Base-by-base conservation (phyloP, 1,140 invertebrate species). In the Patella vulgata region DNA sequence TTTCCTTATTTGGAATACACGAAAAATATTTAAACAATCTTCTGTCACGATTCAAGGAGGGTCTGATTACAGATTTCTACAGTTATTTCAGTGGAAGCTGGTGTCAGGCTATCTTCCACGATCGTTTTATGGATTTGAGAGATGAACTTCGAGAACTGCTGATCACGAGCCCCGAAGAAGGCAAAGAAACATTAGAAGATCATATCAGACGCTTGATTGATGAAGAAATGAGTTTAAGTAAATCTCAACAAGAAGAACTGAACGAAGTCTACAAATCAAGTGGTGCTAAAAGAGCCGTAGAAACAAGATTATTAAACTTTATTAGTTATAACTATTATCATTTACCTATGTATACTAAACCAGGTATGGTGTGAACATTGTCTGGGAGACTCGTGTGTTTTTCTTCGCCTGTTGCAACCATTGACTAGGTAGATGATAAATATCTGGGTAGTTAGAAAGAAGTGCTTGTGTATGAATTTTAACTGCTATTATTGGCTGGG, bases 281-380 rank as follows among this genome's bases (percentile, higher is more conserved):
- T 12, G 76, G 76, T 12, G 66, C 70, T 11, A 82, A 82, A 59
- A 59, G 74, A 8, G 78, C 80, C 5, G 78, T 85, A 2, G 83
- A 84, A 47, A 82, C 78, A 9, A 59, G 80, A 19, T 70, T 85
- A 3, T 72, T 84, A 8, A 84, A 74, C 54, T 85, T 80, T 74
- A 70, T 85, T 12, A 74, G 70, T 47, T 83, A 85, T 64, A 85
- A 85, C 71, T 78, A 83, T 63, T 84, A 83, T 64, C 83, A 84
- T 62, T 68, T 85, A 46, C 81, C 84, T 2, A 84, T 84, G 81
- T 85, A 83, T 66, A 81, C 82, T 53, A 85, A 84, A 60, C 83
- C 84, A 42, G 82, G 82, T 14, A 83, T 84, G 83, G 81, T 84
- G 28, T 80, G 66, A 62, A 36, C n/a, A n/a, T n/a, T n/a, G n/a